Percentiles rank a stretch among this genome's conserved stretches.
Conservation (phyloP, 2,113 vertebrate genomes). For the Procavia capensis region DNA sequence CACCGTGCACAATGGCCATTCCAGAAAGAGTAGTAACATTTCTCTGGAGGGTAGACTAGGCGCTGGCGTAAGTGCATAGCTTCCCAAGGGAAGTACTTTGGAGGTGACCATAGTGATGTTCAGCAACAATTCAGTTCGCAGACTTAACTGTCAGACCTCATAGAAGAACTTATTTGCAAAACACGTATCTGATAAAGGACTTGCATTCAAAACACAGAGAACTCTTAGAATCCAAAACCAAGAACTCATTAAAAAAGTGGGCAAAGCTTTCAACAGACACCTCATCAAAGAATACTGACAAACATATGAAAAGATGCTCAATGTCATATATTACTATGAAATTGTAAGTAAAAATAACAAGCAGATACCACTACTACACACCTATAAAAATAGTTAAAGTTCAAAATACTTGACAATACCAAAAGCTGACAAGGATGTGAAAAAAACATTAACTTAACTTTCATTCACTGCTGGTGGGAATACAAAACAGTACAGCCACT, state of each 20-base stretch:
- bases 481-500: no score
- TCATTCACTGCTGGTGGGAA: no score
- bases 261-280: background rate
- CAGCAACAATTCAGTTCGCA: no score
- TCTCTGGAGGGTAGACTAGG: no score
- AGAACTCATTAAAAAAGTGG: background rate
- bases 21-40: no score
- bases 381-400: background rate
- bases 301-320: background rate
- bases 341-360: background rate
- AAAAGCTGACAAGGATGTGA: background rate
- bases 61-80: no score
- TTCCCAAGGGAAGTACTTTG: no score
- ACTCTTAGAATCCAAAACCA: background rate
- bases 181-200: background rate
- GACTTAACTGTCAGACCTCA: no score
- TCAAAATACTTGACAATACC: background rate
- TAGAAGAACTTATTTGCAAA: background rate
- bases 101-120: no score
- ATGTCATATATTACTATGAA: background rate
- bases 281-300: background rate
- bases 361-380: background rate
- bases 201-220: background rate
- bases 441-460: no score
- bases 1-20: no score